Evolutionary conservation across 2,113 vertebrate genomes (phyloP), one percentile per base, ranked within the genome.

Genomic region (Clarias macrocephalus): DNA sequence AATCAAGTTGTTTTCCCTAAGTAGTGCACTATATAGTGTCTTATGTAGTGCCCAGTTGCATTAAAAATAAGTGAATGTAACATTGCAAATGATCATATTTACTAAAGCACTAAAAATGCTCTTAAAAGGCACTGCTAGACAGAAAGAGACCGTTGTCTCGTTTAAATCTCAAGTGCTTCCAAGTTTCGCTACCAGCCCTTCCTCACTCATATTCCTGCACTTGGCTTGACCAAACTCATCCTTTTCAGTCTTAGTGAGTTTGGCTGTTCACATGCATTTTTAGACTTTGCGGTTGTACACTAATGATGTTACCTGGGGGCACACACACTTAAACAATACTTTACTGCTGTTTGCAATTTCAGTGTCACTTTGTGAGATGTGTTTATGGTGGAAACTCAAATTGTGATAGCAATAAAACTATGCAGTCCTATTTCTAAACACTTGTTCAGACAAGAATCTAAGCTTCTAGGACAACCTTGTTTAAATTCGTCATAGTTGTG

Each of bases 241-340:
- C 28, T 33, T 60, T 60, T 23, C 28, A 62, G 30, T 62, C 19
- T 13, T 33, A 80, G 6, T 19, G 15, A 9, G 56, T 80, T 80
- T 37, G 56, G n/a, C 30, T 60, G 18, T 37, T 80, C 56, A 80
- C 19, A n/a, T 25, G 42, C 11, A 33, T 80, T 28, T 60, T 33
- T 80, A 60, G 37, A 33, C 8, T 23, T 12, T 37, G 56, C 0
- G 28, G 79, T 80, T 23, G 28, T 30, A 80, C 54, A 12, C 57
- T 80, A 59, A 80, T 80, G 79, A 37, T 80, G 30, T 80, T 80
- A 60, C 57, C 28, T 80, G 30, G 28, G 60, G 16, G 54, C 56
- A 33, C 48, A 70, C n/a, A 73, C 11, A 8, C 25, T 57, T 52
- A 16, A 57, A 28, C 25, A 79, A 42, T 19, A 42, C 33, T 42